Evolutionary conservation across 2,113 vertebrate genomes (phyloP).

Genomic region (Chamaea fasciata): DNA sequence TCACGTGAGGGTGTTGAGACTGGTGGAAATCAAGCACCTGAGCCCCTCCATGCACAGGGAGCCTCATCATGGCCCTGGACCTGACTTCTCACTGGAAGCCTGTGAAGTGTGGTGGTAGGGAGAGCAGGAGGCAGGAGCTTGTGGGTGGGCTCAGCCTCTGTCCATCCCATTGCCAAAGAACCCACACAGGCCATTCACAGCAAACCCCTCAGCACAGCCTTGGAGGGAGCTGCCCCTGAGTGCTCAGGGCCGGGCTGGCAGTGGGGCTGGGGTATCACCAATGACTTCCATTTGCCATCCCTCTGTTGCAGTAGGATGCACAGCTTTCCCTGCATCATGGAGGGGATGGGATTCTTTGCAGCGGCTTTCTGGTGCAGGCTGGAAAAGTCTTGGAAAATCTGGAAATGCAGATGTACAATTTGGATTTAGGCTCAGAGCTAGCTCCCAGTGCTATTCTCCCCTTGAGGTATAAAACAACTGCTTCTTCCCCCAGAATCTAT

Average conservation of each 20-base stretch:
- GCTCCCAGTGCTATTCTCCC: background rate
- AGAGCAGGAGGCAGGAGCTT: background rate
- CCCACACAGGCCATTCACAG: background rate
- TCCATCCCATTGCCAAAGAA: background rate
- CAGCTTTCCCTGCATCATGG: rapidly evolving
- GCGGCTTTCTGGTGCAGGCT: background rate
- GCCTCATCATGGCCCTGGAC: background rate
- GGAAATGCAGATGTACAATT: background rate
- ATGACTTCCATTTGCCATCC: background rate
- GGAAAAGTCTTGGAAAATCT: rapidly evolving
- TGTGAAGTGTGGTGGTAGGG: background rate
- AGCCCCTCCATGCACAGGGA: background rate
- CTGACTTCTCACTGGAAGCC: background rate
- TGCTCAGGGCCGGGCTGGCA: background rate
- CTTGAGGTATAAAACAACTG: background rate
- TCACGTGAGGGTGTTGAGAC: rapidly evolving
- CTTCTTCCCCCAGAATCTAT: background rate
- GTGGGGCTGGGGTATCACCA: background rate
- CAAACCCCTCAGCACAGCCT: background rate
- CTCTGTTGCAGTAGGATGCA: background rate
- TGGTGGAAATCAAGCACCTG: background rate
- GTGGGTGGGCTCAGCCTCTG: background rate
- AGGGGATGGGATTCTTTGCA: background rate
- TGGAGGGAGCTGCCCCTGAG: background rate
- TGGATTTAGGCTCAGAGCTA: background rate